Conservation (phyloP, 2,888 invertebrate genomes). For the Dryobota labecula region DNA sequence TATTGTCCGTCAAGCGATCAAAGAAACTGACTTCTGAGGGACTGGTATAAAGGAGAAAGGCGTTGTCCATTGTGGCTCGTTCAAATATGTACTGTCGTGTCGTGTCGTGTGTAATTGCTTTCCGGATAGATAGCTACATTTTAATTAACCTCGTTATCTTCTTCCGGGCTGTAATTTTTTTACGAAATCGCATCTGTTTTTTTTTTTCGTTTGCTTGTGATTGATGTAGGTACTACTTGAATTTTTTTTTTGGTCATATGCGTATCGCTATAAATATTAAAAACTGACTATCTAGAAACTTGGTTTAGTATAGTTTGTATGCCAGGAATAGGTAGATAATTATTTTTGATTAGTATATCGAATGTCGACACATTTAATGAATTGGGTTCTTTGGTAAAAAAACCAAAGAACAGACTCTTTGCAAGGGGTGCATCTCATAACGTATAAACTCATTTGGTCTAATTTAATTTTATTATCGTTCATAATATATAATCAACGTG, state of each 20-base stretch:
- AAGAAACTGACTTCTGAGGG: slow-evolving; percentile 60
- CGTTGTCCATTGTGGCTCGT: slow-evolving; percentile 54
- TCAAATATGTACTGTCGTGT: slow-evolving; percentile 53
- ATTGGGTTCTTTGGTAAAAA: neutral
- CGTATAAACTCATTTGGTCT: too few species aligned
- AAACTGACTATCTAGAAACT: neutral
- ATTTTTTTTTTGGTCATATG: neutral
- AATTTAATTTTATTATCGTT: too few species aligned
- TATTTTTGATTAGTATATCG: neutral
- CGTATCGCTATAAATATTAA: neutral
- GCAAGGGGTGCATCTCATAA: too few species aligned
- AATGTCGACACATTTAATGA: neutral
- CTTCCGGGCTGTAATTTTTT: slow-evolving; percentile 28
- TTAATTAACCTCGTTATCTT: slow-evolving; percentile 55
- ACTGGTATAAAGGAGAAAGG: slow-evolving; percentile 42
- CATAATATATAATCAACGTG: too few species aligned
- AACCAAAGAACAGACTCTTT: too few species aligned
- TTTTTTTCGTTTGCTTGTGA: neutral
- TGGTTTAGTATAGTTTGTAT: neutral
- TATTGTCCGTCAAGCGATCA: slow-evolving; percentile 55
- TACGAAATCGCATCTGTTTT: neutral
- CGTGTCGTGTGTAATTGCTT: slow-evolving; percentile 62
- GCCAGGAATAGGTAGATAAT: neutral
- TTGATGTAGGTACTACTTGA: neutral
- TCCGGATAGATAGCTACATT: slow-evolving; percentile 46